A percentile compares a stretch with the other conserved stretches of the same genome.
phyloP scores from a whole-genome alignment of 2,888 invertebrate genomes.

The Himalopsyche japonica region DNA sequence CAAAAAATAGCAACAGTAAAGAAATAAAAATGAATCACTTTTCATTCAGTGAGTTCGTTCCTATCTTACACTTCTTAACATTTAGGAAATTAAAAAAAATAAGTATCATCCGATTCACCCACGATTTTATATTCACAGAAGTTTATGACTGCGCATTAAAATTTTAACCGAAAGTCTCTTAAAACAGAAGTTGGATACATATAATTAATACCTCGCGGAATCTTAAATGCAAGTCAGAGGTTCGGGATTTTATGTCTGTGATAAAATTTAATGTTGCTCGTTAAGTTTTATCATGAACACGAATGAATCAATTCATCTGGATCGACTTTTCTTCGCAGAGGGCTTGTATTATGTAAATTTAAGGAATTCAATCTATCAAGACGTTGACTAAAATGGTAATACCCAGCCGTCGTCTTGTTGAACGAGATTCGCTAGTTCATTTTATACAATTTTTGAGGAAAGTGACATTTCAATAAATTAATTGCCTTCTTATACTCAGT shows the following conservation, averaged over 20 bases:
- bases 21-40: no score
- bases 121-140: background rate
- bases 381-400: background rate
- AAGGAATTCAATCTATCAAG: background rate
- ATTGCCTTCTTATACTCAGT: no score
- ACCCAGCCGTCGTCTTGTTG: background rate
- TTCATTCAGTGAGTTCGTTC: no score
- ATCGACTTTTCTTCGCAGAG: background rate
- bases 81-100: no score
- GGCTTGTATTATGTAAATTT: background rate
- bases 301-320: slow-evolving; percentile 30
- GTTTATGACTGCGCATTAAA: background rate
- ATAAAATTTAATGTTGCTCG: slow-evolving; percentile 30
- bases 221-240: background rate
- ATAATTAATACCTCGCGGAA: background rate
- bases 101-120: no score
- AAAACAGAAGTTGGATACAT: background rate
- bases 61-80: no score
- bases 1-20: no score
- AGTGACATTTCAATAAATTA: no score
- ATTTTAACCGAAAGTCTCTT: background rate
- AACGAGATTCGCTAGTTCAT: background rate
- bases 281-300: slow-evolving; percentile 30
- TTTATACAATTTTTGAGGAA: background rate
- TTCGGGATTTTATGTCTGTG: slow-evolving; percentile 4